Evolutionary conservation across 2,888 invertebrate species (phyloP).

Genomic region (Drosophila pseudotalamancana): DNA sequence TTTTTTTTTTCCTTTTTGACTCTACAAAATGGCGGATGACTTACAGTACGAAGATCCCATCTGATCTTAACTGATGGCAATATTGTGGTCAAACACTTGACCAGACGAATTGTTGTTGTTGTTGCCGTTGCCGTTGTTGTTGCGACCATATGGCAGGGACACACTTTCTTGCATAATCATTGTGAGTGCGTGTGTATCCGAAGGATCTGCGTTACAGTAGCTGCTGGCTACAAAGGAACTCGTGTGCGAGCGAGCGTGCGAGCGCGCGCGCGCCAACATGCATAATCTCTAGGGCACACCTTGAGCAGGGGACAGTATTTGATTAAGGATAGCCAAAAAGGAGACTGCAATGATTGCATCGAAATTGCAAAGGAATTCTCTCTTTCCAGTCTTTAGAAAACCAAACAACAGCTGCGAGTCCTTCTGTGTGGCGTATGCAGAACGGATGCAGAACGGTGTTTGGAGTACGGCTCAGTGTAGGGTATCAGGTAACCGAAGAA

Average conservation of each 20-base stretch:
- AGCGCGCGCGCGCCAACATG: constrained; percentile 61
- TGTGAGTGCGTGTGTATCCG: constrained; percentile 36
- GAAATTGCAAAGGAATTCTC: constrained; percentile 63
- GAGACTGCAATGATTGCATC: constrained; percentile 51
- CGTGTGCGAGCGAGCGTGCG: constrained; percentile 8
- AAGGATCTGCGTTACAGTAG: constrained; percentile 40
- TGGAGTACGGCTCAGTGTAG: not conserved
- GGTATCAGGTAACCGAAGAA: constrained; percentile 55
- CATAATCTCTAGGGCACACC: constrained; percentile 67
- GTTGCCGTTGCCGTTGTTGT: too few relatives aligned
- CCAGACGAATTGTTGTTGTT: constrained; percentile 40
- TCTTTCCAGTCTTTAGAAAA: constrained; percentile 11
- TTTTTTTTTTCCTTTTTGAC: too few relatives aligned
- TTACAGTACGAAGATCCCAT: not conserved
- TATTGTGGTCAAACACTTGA: constrained; percentile 65
- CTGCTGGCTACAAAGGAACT: not conserved
- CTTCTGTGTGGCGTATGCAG: constrained; percentile 46
- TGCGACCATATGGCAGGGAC: constrained; percentile 17
- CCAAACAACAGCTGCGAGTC: constrained; percentile 44
- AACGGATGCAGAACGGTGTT: constrained; percentile 33
- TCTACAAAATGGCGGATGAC: constrained; percentile 41
- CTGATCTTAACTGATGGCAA: constrained; percentile 20
- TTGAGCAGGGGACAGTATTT: constrained; percentile 46
- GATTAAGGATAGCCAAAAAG: constrained; percentile 44
- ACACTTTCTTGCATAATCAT: constrained; percentile 65